Percentiles rank a stretch among this genome's conserved stretches.
phyloP scores from a whole-genome alignment of 2,113 vertebrate genomes.

The Heliornis fulica region DNA sequence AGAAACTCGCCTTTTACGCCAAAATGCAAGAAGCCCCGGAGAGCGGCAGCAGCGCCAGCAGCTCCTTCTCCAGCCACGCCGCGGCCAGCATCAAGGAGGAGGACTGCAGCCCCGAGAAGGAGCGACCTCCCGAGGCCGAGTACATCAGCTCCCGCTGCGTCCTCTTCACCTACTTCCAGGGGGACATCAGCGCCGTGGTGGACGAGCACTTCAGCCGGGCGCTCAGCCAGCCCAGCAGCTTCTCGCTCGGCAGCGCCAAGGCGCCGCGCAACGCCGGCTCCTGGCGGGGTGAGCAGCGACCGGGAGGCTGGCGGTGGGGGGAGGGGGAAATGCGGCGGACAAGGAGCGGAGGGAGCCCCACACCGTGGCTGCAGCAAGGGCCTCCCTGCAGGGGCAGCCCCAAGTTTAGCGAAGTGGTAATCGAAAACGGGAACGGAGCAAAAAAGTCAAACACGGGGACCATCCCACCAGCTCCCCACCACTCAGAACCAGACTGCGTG shows the following conservation, averaged over 20 bases:
- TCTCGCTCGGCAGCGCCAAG: slow-evolving; percentile 77
- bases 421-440: neutral
- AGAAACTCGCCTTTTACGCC: slow-evolving; percentile 95
- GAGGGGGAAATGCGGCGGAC: too few relatives aligned
- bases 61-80: slow-evolving; percentile 78
- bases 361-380: neutral
- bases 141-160: slow-evolving; percentile 95
- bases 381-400: too few relatives aligned
- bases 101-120: slow-evolving; percentile 88
- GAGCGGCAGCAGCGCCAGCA: slow-evolving; percentile 69
- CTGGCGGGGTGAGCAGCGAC: slow-evolving; percentile 76
- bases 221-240: slow-evolving; percentile 87
- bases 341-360: accelerated
- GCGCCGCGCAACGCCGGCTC: slow-evolving; percentile 70
- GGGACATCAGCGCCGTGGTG: slow-evolving; percentile 96
- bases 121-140: slow-evolving; percentile 91
- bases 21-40: slow-evolving; percentile 96
- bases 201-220: slow-evolving; percentile 98
- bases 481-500: accelerated
- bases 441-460: neutral
- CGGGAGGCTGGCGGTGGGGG: too few relatives aligned
- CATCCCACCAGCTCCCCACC: neutral
- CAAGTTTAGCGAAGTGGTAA: accelerated
- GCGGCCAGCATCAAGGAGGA: slow-evolving; percentile 89
- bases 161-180: slow-evolving; percentile 97